These are phyloP conservation scores for Neotragus moschatus DNA, from an alignment of 2,113 vertebrate species.

Conservation along the genomic window DNA sequence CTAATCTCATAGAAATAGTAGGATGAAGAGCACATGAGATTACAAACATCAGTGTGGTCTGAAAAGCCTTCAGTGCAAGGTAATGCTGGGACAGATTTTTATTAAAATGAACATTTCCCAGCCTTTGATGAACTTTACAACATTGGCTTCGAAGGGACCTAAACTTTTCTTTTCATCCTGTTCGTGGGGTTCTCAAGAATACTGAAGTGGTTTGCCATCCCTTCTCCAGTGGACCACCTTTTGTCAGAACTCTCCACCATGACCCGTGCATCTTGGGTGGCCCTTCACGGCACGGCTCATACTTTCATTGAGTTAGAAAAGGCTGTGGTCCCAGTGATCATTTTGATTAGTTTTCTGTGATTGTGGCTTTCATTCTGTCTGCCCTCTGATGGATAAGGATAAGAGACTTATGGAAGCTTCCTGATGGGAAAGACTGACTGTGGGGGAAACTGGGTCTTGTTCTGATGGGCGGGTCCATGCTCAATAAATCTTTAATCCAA, in stretches of 20 bases:
- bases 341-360: not conserved
- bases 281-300: not conserved
- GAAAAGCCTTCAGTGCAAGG: not conserved
- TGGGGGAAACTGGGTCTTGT: not conserved
- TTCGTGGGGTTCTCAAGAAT: not conserved
- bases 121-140: not conserved
- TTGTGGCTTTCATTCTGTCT: not conserved
- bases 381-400: not conserved
- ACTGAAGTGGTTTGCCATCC: not conserved
- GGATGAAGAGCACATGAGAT: not conserved
- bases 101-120: not conserved
- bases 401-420: not conserved
- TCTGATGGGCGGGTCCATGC: no score
- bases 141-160: not conserved
- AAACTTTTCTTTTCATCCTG: not conserved
- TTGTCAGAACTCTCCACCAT: not conserved
- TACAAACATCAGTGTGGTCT: not conserved
- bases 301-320: not conserved
- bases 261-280: rapidly evolving
- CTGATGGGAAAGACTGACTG: not conserved
- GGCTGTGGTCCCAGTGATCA: not conserved
- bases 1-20: not conserved
- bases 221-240: not conserved
- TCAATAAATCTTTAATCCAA: no score
- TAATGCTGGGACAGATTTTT: not conserved